Evolutionary conservation across 2,797 vertebrate genomes (phyloP), one percentile per base, ranked within the genome.

Genomic region (Hipposideros larvatus): DNA sequence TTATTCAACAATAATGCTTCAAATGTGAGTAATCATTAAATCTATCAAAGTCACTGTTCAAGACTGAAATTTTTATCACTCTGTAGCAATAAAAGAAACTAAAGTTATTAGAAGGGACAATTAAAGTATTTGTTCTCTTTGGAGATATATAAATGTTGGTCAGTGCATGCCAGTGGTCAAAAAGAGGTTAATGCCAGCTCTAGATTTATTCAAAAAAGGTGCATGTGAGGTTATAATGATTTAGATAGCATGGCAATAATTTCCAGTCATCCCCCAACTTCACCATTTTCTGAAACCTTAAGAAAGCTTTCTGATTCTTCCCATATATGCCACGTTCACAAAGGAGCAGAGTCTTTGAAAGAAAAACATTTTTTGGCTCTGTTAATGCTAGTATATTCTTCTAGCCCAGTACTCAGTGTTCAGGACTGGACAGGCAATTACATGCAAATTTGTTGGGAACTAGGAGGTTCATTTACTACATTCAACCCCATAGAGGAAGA

Each of bases 401-500:
- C 95, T 57, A 97, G 95, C 83, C 90, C 68, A 2, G 96, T 94
- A 97, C 97, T 97, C 94, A 85, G 87, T 26, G 93, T 75, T 91
- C 63, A 83, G 94, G 94, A 96, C 94, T 91, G 96, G 96, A 97
- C 97, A 97, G 93, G 97, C 98, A 98, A 98, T 98, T 98, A 97
- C 98, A 98, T 98, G 98, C 97, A 98, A 98, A 98, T 98, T 96
- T 97, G 97, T 95, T 93, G 96, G 94, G 97, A 97, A 94, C 73
- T 75, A 96, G 96, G 98, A 98, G 97, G 98, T 97, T 98, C 98
- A 97, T 98, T 98, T 98, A 98, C 98, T 97, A 96, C 97, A 97
- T 98, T 98, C 97, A 98, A 73, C 91, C 90, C 96, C 95, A 94
- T 57, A 98, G 93, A 98, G 79, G 97, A 98, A 97, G 98, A 97